Conservation (phyloP, 2,113 vertebrate species). For the Notiomystis cincta region DNA sequence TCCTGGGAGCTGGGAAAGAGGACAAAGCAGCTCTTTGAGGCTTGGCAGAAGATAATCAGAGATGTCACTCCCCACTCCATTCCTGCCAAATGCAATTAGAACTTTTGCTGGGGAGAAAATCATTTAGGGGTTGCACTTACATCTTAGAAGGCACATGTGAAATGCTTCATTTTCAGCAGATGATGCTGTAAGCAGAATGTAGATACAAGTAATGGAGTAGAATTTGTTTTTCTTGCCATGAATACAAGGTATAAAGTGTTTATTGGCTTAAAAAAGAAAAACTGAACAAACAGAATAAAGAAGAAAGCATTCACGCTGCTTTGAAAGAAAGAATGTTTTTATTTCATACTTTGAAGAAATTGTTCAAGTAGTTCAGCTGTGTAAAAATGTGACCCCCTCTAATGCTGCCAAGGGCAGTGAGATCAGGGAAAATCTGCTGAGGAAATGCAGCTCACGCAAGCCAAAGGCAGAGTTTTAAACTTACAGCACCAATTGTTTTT, state of each 20-base stretch:
- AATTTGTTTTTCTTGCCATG: conserved; percentile 7
- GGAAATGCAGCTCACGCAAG: conserved; percentile 56
- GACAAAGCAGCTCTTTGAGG: conserved; percentile 33
- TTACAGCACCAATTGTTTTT: neutral
- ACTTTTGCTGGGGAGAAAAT: conserved; percentile 4
- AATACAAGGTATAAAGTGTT: conserved; percentile 37
- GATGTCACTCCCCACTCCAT: conserved; percentile 23
- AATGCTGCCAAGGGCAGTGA: conserved; percentile 58
- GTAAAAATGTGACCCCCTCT: conserved; percentile 59
- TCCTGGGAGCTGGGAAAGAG: conserved; percentile 35
- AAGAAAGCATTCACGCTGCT: conserved; percentile 42
- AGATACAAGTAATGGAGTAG: neutral
- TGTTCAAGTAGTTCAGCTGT: conserved; percentile 49
- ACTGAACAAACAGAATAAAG: conserved; percentile 52
- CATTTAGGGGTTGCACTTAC: neutral
- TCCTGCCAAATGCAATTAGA: conserved; percentile 34
- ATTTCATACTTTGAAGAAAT: conserved; percentile 61
- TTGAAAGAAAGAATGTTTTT: conserved; percentile 58
- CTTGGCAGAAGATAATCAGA: conserved; percentile 48
- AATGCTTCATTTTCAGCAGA: neutral
- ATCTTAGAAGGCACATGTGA: neutral
- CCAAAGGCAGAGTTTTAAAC: conserved; percentile 18
- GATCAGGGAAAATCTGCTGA: conserved; percentile 53
- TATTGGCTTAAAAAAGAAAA: conserved; percentile 52
- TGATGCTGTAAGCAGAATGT: neutral